Evolutionary conservation across 2,797 vertebrate species (phyloP).

Genomic region (Okamejei kenojei): DNA sequence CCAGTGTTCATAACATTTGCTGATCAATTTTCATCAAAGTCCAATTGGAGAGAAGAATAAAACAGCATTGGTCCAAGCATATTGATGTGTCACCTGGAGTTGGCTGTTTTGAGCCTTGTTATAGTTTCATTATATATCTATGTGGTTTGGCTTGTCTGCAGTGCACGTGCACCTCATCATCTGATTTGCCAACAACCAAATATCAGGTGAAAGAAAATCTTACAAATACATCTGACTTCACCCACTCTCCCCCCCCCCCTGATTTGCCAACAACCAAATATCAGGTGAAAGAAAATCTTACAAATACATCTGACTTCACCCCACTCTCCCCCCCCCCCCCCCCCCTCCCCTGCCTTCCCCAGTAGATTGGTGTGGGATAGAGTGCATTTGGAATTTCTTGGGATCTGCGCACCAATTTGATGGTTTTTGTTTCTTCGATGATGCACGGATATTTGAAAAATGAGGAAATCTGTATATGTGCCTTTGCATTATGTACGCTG

Average conservation of each 20-base stretch:
- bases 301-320: neutral
- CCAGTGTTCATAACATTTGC: neutral
- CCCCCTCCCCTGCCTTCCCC: neutral
- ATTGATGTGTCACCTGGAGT: neutral
- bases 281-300: neutral
- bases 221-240: neutral
- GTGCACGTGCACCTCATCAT: neutral
- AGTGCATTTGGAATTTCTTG: no score
- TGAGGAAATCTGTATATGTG: neutral
- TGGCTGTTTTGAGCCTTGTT: neutral
- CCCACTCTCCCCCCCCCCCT: no score
- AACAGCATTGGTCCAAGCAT: no score
- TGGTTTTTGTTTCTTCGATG: neutral
- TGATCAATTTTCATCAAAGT: neutral
- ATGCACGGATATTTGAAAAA: neutral
- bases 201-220: neutral
- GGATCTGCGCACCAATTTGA: neutral
- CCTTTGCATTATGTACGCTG: constrained; percentile 27
- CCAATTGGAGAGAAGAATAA: neutral
- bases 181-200: neutral
- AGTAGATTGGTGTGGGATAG: neutral
- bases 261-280: neutral
- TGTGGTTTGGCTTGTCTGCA: neutral
- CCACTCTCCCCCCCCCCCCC: no score
- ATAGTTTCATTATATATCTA: neutral